Evolutionary conservation across 2,888 invertebrate genomes (phyloP), one percentile per base, ranked within the genome.

Genomic region (Zelleria hepariella): DNA sequence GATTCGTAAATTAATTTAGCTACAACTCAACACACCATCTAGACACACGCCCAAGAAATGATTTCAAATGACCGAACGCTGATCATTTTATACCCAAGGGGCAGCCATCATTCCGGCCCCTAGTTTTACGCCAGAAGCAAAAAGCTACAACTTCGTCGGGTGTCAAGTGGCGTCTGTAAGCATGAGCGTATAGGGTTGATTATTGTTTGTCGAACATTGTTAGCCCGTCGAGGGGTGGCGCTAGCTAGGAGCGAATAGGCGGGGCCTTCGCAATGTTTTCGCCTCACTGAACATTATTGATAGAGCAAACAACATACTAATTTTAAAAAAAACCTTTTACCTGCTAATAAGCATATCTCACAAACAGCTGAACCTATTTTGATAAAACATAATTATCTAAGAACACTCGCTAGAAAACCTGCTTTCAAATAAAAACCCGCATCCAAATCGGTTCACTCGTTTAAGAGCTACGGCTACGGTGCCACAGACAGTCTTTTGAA

Each of bases 11-110:
- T 47, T 59, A 61, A 27, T 18, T 25, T 24, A 59, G 53, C 59
- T 59, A 62, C 60, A 67, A 65, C 32, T 42, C 32, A 3, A 15
- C 32, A 15, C 32, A 64, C 60, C 60, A 67, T 66, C 63, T 49
- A 58, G 59, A 42, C 32, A 42, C 32, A 42, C 32, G 32, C 32
- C 32, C 32, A 42, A 42, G 32, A 10, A 42, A 42, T 42, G 32
- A 42, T 10, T 42, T 15, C 32, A 42, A 84, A 78, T 86, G 78
- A 72, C 68, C 63, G 58, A 60, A 58, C 59, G 62, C 62, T 67
- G 68, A 72, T 74, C 71, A 74, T 79, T 85, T 84, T 86, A 85
- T 84, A 82, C 72, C 63, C 63, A 63, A 65, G 74, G 81, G 80
- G 79, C 77, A 72, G 71, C 63, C 67, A 69, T n/a, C n/a, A n/a